A percentile compares a stretch with the other conserved stretches of the same genome.
Conservation (phyloP, 2,797 vertebrate genomes). For the Phataginus tetradactyla region DNA sequence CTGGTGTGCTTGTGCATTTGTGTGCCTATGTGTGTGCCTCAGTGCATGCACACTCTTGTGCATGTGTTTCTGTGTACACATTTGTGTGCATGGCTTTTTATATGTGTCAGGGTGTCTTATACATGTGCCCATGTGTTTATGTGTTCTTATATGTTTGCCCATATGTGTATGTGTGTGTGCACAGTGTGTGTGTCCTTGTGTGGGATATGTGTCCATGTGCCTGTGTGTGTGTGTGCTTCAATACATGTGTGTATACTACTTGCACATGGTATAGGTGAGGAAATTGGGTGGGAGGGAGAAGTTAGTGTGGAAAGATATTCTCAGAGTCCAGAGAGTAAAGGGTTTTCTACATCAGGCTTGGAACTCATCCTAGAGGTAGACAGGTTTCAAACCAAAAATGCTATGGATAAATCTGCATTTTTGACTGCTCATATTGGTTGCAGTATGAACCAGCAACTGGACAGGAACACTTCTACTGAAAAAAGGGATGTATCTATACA, state of each 20-base stretch:
- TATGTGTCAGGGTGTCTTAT: background rate
- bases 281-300: background rate
- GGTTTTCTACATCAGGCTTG: background rate
- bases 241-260: background rate
- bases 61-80: too few relatives aligned
- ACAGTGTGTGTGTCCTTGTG: background rate
- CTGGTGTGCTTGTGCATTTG: background rate
- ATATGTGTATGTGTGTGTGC: background rate
- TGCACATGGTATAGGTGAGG: background rate
- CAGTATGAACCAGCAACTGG: background rate
- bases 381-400: background rate
- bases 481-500: background rate
- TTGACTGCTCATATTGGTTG: background rate
- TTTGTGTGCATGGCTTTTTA: background rate
- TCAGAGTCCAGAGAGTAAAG: background rate
- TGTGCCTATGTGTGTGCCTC: too few relatives aligned
- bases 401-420: background rate
- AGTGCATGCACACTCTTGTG: background rate
- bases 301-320: background rate
- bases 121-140: too few relatives aligned
- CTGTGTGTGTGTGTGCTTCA: background rate
- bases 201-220: background rate
- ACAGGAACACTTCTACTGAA: background rate
- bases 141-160: background rate
- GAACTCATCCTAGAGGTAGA: background rate